These are phyloP conservation scores for Drosophila subobscura DNA, from an alignment of 1,140 invertebrate species.

Conservation along the genomic window DNA sequence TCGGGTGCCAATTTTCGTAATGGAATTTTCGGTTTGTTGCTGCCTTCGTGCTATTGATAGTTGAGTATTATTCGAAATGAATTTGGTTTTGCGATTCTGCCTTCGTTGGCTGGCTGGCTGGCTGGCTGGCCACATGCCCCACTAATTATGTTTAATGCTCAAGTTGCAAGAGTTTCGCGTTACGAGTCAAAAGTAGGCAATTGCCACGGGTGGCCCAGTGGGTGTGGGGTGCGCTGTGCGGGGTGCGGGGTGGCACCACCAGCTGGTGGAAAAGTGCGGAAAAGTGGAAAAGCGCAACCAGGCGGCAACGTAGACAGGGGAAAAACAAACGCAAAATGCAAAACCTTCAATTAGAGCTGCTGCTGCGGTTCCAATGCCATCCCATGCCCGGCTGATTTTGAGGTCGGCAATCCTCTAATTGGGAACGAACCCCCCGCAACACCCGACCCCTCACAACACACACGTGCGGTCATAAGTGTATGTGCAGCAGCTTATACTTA, in stretches of 20 bases:
- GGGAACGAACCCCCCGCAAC: slow-evolving; percentile 30
- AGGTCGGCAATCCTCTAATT: slow-evolving; percentile 67
- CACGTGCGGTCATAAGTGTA: not conserved
- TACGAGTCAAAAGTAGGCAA: slow-evolving; percentile 25
- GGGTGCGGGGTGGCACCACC: not conserved
- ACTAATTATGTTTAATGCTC: slow-evolving; percentile 74
- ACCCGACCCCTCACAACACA: not conserved
- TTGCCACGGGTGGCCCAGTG: slow-evolving; percentile 1
- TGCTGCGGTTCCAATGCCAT: slow-evolving; percentile 64
- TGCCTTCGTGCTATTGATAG: slow-evolving; percentile 51
- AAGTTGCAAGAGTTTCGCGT: slow-evolving; percentile 52
- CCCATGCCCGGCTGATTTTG: slow-evolving; percentile 68
- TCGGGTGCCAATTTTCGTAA: slow-evolving; percentile 77
- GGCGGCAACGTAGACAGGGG: slow-evolving; percentile 55
- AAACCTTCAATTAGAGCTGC: slow-evolving; percentile 75
- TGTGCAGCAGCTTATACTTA: slow-evolving; percentile 8
- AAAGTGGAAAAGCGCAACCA: slow-evolving; percentile 46
- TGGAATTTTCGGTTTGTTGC: slow-evolving; percentile 46
- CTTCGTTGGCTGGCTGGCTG: slow-evolving; percentile 3
- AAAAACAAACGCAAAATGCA: slow-evolving; percentile 70
- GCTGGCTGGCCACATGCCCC: slow-evolving; percentile 46
- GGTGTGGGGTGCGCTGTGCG: not conserved
- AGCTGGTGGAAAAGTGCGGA: slow-evolving; percentile 1
- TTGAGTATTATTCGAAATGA: slow-evolving; percentile 62
- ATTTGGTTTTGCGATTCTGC: slow-evolving; percentile 45